Conservation (phyloP, 1,140 invertebrate species). For the Periplaneta americana region DNA sequence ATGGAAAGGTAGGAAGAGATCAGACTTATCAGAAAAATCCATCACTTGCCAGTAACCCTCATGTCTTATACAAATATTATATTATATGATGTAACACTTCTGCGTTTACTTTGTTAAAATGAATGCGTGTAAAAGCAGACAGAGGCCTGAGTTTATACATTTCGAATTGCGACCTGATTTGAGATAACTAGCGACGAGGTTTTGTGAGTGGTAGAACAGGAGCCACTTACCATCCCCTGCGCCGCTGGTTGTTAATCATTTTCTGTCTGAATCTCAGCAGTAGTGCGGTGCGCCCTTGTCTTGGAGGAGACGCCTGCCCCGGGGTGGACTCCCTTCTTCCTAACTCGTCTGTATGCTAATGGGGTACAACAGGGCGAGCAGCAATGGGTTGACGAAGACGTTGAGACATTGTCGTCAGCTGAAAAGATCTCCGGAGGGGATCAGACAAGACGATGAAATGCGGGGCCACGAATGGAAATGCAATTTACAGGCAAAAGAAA, state of each 20-base stretch:
- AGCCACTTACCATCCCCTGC: neutral
- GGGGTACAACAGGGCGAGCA: no score
- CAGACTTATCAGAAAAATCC: no score
- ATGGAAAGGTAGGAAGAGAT: no score
- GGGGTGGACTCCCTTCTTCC: neutral
- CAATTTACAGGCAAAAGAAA: neutral
- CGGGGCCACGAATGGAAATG: neutral
- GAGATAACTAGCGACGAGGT: neutral
- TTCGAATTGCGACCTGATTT: neutral
- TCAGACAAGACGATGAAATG: neutral
- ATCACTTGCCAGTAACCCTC: no score
- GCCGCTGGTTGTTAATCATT: neutral
- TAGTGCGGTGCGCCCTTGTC: neutral
- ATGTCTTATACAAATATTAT: no score
- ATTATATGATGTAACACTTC: no score
- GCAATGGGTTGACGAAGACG: neutral
- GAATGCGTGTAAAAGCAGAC: no score
- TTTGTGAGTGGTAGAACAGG: neutral
- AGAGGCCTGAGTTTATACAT: no score
- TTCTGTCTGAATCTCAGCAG: neutral
- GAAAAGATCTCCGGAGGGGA: no score
- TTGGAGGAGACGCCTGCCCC: neutral
- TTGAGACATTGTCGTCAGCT: neutral
- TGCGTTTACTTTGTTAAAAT: no score
- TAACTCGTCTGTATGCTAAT: neutral